Evolutionary conservation across 2,888 invertebrate species (phyloP), one percentile per base, ranked within the genome.

Genomic region (Andrena fulva): DNA sequence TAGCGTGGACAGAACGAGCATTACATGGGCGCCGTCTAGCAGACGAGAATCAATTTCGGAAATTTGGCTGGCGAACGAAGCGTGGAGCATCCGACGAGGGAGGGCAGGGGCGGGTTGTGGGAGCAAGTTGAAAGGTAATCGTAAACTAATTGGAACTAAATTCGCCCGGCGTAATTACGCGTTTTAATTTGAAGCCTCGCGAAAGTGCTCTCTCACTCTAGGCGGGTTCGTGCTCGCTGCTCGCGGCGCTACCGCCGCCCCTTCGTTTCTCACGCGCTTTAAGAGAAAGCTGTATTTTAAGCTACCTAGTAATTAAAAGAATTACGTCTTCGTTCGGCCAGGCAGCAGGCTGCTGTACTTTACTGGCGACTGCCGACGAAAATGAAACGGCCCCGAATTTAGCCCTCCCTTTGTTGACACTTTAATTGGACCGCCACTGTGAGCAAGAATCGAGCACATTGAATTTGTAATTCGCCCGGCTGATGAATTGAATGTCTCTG

Each of bases 121-220:
- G 31, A 77, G 20, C 79, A 71, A 79, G 83, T 85, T 83, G 87
- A 89, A 88, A 84, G 88, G 86, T 89, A 91, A 90, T 91, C 88
- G 85, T 85, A 85, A 90, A 90, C 89, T 91, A 92, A 92, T 92
- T 92, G 90, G 90, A 91, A 91, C 88, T 90, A 90, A 92, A 92
- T 91, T 91, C 89, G 54, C 69, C 77, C 31, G 35, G 82, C 80
- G 87, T 91, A 91, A 92, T 91, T 91, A 87, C 89, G 70, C 89
- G 86, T 90, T 92, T 92, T 91, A 92, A 92, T 92, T 91, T 91
- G 88, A 91, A 89, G 85, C 85, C 73, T 80, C 68, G 78, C 68
- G 73, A 78, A 89, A 89, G 84, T 80, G 81, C 76, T 85, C 75
- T 74, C 56, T 66, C 50, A 5, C 42, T 42, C 42, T 42, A 42